Evolutionary conservation across 1,140 invertebrate species (phyloP), one percentile per base, ranked within the genome.

Genomic region (Vanessa tameamea): DNA sequence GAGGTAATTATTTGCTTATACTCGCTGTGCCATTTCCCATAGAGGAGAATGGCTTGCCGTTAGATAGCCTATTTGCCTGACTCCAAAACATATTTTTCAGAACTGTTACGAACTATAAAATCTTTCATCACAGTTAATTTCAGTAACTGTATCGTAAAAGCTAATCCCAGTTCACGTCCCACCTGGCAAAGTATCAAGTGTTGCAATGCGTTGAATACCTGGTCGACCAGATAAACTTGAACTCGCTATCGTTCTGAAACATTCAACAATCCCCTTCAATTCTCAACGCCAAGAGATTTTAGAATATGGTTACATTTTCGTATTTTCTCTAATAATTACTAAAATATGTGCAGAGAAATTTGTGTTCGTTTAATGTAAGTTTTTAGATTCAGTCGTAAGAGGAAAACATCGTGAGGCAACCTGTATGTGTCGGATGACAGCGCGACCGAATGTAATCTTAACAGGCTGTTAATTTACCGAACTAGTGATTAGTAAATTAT

Each of bases 101-200:
- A 43, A 43, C 37, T 43, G 37, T 43, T 43, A 1, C 37, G 23
- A 7, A 23, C 3, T 13, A 57, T 16, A 7, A 6, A 23, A 57
- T 57, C 4, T 63, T 47, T 47, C 43, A 4, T 16, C n/a, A 37
- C 13, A 61, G 26, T 23, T 31, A 31, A 61, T 61, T 61, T 61
- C 57, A 61, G 31, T 51, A 12, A 51, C 48, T 15, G 48, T n/a
- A 61, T 37, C 57, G 31, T 61, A 61, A 61, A 61, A 61, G 43
- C 26, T 61, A 31, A 37, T 61, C 57, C 14, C 47, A 72, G 50
- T 64, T 48, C 70, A 47, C 20, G 71, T 57, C 64, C 71, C 71
- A 72, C 48, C 71, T 72, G 71, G 71, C 71, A 72, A 59, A 26
- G 47, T 8, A 20, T 67, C 71, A 72, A 72, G 4, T 72, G 64